These are phyloP conservation scores for Nymphalis c-album DNA, from an alignment of 2,888 invertebrate species.

Conservation along the genomic window DNA sequence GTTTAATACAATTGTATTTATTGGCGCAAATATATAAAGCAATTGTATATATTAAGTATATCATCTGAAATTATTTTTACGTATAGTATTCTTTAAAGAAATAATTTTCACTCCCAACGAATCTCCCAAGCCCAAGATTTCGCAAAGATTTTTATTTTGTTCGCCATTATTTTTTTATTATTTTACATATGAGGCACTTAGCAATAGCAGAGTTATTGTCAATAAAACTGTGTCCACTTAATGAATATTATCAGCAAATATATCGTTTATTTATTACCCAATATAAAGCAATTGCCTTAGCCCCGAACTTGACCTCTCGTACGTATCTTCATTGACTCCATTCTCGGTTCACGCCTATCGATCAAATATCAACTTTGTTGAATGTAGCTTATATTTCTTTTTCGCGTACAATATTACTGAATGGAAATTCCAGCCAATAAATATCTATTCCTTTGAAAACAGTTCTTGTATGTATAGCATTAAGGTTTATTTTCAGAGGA, in stretches of 20 bases:
- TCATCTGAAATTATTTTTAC: too few relatives aligned
- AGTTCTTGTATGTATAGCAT: slow-evolving; percentile 11
- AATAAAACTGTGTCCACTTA: slow-evolving; percentile 23
- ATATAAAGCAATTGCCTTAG: slow-evolving; percentile 59
- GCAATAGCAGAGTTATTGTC: slow-evolving; percentile 11
- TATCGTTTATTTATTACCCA: slow-evolving; percentile 34
- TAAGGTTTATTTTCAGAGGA: slow-evolving; percentile 20
- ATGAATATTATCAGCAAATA: slow-evolving; percentile 25
- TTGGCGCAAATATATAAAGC: too few relatives aligned
- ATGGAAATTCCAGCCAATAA: slow-evolving; percentile 31
- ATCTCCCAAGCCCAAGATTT: too few relatives aligned
- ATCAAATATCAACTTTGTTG: slow-evolving; percentile 32
- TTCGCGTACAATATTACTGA: slow-evolving; percentile 23
- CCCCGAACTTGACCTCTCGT: slow-evolving; percentile 67
- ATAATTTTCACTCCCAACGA: too few relatives aligned
- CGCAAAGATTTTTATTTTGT: too few relatives aligned
- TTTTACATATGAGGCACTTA: slow-evolving; percentile 9
- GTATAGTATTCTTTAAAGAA: too few relatives aligned
- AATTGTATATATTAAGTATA: too few relatives aligned
- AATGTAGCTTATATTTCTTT: slow-evolving; percentile 20
- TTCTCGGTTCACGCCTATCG: slow-evolving; percentile 17
- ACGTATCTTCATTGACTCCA: slow-evolving; percentile 32
- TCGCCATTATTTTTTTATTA: not conserved
- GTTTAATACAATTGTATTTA: too few relatives aligned
- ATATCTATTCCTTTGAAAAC: slow-evolving; percentile 6